A percentile compares a stretch with the other conserved stretches of the same genome.
These are phyloP conservation scores for Hemistola chrysoprasaria DNA, from an alignment of 2,888 invertebrate genomes.

Conservation along the genomic window DNA sequence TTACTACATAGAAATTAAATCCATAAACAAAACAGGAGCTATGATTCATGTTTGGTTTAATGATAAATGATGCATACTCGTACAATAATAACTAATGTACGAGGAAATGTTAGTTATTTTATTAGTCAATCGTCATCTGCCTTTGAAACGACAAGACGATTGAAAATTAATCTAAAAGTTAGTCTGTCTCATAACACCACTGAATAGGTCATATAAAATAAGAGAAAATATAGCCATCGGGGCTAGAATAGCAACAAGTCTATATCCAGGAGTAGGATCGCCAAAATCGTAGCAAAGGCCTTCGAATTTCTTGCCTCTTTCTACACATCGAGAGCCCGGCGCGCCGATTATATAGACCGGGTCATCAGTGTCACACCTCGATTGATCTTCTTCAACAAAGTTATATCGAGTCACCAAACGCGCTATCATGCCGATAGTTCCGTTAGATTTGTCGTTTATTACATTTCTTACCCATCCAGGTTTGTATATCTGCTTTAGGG, in stretches of 20 bases:
- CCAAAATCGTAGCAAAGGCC: constrained; percentile 62
- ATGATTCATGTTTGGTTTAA: too few species aligned
- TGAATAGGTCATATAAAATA: constrained; percentile 69
- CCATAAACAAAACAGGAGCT: too few species aligned
- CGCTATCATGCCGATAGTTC: constrained; percentile 51
- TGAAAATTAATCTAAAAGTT: constrained; percentile 47
- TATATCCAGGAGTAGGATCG: constrained; percentile 64
- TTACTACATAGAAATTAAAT: too few species aligned
- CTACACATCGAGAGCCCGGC: constrained; percentile 57
- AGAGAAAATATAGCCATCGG: constrained; percentile 64
- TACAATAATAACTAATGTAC: constrained; percentile 8
- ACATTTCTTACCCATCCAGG: constrained; percentile 43
- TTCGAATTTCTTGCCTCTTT: constrained; percentile 52
- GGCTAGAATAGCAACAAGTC: constrained; percentile 63
- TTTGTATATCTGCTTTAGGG: constrained; percentile 47
- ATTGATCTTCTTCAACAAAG: constrained; percentile 50
- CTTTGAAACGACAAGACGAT: too few species aligned
- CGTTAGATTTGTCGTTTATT: constrained; percentile 40
- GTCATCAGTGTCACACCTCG: constrained; percentile 55
- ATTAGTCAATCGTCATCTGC: too few species aligned
- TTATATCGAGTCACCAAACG: constrained; percentile 57
- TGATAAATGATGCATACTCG: too few species aligned
- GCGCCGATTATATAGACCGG: constrained; percentile 54
- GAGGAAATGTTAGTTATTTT: too few species aligned
- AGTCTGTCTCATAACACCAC: constrained; percentile 66